Base-by-base conservation (phyloP, 2,797 vertebrate genomes). In the Spizella passerina region DNA sequence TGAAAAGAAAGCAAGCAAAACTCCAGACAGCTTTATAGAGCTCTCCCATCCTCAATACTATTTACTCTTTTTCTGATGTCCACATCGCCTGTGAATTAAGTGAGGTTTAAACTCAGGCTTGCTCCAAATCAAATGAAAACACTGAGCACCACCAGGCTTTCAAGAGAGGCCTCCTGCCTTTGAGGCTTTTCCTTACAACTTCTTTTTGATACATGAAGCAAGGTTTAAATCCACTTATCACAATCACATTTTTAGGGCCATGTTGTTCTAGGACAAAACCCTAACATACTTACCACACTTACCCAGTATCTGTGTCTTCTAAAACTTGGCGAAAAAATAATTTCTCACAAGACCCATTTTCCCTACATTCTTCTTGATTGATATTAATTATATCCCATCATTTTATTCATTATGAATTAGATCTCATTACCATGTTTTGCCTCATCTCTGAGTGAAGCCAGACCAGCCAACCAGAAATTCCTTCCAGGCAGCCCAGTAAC, bases 241-340 rank as follows among this genome's bases (percentile, higher is more conserved):
- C 8, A 0, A 81, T 27, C 65, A 47, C 12, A 47, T 60, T 82
- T 84, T 90, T 56, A 90, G 85, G 90, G 94, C 93, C 90, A 73
- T 23, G 18, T 23, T 95, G 93, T 94, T 93, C 93, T 91, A 94
- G 93, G 93, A 90, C 89, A 86, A 91, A 88, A 29, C 12, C 66
- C 47, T 81, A 61, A 69, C 39, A 63, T 38, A 56, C 34, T 65
- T 72, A 55, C 1, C 65, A 88, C 80, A 79, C 24, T 93, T 63
- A 94, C 52, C 77, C 70, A 95, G 69, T 90, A 89, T 26, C 61
- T 46, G 49, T 47, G 70, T 75, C 84, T 84, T 14, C 56, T 75
- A 38, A 57, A 93, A 85, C 68, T 27, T 4, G 2, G 7, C 23
- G 2, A 7, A 63, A 86, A 88, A 64, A 20, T 24, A 1, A 10